Percentiles rank a stretch among this genome's conserved stretches.
phyloP scores from a whole-genome alignment of 2,113 vertebrate species.

The Pampusana beccarii region DNA sequence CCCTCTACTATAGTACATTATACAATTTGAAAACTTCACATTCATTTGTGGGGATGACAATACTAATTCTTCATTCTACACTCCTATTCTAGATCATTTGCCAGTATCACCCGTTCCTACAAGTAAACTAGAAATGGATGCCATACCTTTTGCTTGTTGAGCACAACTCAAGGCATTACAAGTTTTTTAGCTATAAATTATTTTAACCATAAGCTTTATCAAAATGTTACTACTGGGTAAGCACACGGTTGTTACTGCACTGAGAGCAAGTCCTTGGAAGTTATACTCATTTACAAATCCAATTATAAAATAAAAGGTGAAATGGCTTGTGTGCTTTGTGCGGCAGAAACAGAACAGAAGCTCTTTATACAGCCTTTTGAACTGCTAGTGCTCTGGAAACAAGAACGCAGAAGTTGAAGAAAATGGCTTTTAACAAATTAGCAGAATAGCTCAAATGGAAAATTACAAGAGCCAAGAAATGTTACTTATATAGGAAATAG shows the following conservation, averaged over 20 bases:
- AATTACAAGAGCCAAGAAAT: background rate
- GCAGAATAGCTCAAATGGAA: background rate
- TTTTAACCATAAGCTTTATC: background rate
- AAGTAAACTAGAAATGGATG: background rate
- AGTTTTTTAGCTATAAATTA: background rate
- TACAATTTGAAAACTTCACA: background rate
- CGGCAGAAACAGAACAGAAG: background rate
- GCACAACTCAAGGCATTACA: background rate
- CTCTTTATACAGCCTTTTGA: background rate
- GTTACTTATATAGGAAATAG: background rate
- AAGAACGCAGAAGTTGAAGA: background rate
- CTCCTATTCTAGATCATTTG: background rate
- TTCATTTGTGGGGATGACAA: background rate
- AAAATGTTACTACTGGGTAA: background rate
- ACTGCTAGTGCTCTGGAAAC: background rate
- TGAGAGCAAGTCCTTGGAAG: background rate
- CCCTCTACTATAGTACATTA: background rate
- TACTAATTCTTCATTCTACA: background rate
- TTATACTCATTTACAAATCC: background rate
- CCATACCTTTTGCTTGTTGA: background rate
- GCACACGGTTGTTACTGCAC: background rate
- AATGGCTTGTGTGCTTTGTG: background rate
- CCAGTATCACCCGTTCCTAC: background rate
- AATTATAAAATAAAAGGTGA: background rate
- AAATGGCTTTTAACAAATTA: background rate